Base-by-base conservation (phyloP, 2,797 vertebrate genomes). In the Petrocephalus sullivani region DNA sequence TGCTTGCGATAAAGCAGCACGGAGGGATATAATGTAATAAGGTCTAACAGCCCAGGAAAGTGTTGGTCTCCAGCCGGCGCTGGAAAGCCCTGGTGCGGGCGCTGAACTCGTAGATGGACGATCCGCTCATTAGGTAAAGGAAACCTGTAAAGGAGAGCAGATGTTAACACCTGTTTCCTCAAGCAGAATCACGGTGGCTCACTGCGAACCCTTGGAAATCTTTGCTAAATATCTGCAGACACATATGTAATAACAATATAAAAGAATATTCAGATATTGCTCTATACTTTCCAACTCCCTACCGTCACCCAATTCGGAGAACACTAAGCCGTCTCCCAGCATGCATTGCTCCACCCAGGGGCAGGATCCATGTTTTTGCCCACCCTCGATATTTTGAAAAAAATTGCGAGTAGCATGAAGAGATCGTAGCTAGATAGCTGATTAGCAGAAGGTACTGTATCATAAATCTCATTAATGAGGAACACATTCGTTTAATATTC, bases 71-170 rank as follows among this genome's bases (percentile, higher is more conserved):
- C 82, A 94, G 90, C 58, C 91, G 78, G 2, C 92, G 92, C 81
- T 57, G 90, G 87, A 92, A 10, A 46, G 12, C 90, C 4, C 89
- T 60, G 1, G 9, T 89, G 3, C 33, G 41, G 87, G 94, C 78
- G 90, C 58, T 81, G 89, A 93, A 95, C 89, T 94, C 92, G 86
- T 60, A 91, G 89, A 95, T 90, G 58, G 88, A 14, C 46, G 92
- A 46, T 54, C 94, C 94, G 19, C 91, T 95, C 92, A 92, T 95
- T 89, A 96, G 84, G 90, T 95, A 95, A 0, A 91, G 89, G 4
- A 87, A 94, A 86, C 92, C 95, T 96, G 90, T 4, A 90, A 78
- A 46, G 81, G 1, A 89, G 10, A 54, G 87, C 0, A 53, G 21
- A 14, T 3, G 10, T 33, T 16, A 60, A 19, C 16, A 19, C 3